Evolutionary conservation across 2,797 vertebrate genomes (phyloP).

Genomic region (Tadarida brasiliensis): DNA sequence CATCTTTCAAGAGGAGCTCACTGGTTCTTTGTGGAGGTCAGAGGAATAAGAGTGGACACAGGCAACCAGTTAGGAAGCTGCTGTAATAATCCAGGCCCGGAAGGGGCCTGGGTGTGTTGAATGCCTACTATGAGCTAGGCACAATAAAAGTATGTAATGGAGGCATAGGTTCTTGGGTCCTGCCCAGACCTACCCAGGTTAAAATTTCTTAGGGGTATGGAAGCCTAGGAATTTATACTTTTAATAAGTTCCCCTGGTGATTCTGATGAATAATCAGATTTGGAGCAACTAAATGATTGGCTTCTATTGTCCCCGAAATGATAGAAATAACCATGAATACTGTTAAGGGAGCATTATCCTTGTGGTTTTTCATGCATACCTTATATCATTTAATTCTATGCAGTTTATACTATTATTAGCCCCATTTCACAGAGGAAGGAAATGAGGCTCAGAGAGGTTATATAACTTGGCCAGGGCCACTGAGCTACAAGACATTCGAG

Average conservation of each 20-base stretch:
- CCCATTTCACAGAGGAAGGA: not conserved
- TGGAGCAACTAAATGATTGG: not conserved
- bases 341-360: not conserved
- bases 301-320: not conserved
- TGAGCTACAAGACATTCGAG: not conserved
- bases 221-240: not conserved
- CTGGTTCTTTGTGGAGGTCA: not conserved
- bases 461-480: not conserved
- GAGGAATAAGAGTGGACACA: not conserved
- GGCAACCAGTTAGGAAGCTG: not conserved
- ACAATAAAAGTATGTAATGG: accelerated
- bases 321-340: not conserved
- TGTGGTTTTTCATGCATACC: not conserved
- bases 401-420: not conserved
- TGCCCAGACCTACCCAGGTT: not conserved
- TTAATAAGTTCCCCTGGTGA: not conserved
- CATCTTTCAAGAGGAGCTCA: not conserved
- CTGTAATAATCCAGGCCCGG: not conserved
- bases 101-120: not conserved
- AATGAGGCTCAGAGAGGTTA: not conserved
- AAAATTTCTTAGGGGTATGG: not conserved
- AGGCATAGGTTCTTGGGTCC: not conserved
- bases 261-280: not conserved
- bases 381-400: not conserved
- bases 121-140: not conserved